phyloP scores from a whole-genome alignment of 2,113 vertebrate species.

The Ramphastos sulfuratus region DNA sequence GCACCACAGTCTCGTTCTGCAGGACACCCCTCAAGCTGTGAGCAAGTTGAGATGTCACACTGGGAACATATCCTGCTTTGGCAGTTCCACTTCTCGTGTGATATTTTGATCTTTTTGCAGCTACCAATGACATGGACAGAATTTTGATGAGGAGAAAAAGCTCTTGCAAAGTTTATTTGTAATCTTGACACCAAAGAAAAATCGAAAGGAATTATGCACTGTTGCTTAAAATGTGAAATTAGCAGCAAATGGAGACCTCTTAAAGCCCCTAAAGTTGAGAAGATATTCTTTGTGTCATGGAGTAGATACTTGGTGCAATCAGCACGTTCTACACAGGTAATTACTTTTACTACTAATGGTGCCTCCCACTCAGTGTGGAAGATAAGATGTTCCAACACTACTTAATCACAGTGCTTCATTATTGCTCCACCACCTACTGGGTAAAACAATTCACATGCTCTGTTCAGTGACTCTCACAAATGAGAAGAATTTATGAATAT shows the following conservation, averaged over 20 bases:
- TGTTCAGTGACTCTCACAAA: conserved; percentile 78
- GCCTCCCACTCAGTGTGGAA: conserved; percentile 84
- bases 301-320: conserved; percentile 85
- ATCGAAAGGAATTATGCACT: conserved; percentile 48
- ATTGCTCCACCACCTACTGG: conserved; percentile 81
- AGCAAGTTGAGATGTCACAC: neutral
- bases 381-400: conserved; percentile 83
- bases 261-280: conserved; percentile 63
- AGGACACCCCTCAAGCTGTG: neutral
- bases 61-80: neutral
- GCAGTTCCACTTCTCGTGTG: neutral
- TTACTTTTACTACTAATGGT: conserved; percentile 94
- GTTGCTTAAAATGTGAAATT: conserved; percentile 69
- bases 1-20: neutral
- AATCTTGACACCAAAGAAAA: conserved; percentile 28
- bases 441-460: conserved; percentile 82
- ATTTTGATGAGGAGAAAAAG: conserved; percentile 19
- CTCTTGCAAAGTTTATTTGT: conserved; percentile 54
- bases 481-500: conserved; percentile 82
- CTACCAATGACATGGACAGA: neutral
- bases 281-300: conserved; percentile 45
- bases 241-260: conserved; percentile 69
- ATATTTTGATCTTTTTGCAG: neutral
- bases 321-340: conserved; percentile 82
- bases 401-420: conserved; percentile 92